phyloP scores from a whole-genome alignment of 2,888 invertebrate species.

The Erebia aethiops region DNA sequence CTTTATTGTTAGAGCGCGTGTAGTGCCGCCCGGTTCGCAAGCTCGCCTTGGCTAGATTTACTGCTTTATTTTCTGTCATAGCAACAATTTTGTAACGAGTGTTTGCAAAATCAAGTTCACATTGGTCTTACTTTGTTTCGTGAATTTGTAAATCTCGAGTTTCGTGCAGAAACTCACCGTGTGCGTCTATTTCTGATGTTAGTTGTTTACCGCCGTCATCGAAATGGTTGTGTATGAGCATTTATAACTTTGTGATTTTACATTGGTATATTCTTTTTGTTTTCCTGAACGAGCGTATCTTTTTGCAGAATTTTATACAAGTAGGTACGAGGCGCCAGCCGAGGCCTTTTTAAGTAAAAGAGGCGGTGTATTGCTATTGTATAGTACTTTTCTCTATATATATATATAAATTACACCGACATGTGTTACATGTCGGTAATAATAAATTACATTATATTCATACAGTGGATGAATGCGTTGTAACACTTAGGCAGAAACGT shows the following conservation, averaged over 20 bases:
- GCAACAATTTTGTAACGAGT: conserved; percentile 44
- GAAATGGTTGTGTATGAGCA: conserved; percentile 3
- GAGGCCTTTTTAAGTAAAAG: too few species aligned
- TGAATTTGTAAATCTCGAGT: conserved; percentile 16
- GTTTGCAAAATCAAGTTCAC: conserved; percentile 36
- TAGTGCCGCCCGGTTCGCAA: conserved; percentile 43
- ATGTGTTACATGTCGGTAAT: too few species aligned
- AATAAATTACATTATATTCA: too few species aligned
- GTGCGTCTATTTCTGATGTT: conserved; percentile 14
- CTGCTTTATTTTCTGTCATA: conserved; percentile 50
- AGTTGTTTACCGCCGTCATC: conserved; percentile 11
- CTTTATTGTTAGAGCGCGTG: conserved; percentile 44
- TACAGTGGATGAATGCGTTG: too few species aligned
- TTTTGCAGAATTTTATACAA: background rate
- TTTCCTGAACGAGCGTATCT: background rate
- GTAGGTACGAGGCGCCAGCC: too few species aligned
- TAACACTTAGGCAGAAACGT: too few species aligned
- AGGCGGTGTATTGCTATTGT: too few species aligned
- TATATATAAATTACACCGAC: too few species aligned
- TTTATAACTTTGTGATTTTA: conserved; percentile 11
- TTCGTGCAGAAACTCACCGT: conserved; percentile 3
- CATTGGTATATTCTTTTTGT: background rate
- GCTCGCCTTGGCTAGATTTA: conserved; percentile 43
- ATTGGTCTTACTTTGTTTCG: conserved; percentile 35
- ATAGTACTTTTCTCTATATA: too few species aligned